A percentile compares a stretch with the other conserved stretches of the same genome.
These are phyloP conservation scores for Junonia oenone DNA, from an alignment of 2,888 invertebrate species.

Conservation along the genomic window DNA sequence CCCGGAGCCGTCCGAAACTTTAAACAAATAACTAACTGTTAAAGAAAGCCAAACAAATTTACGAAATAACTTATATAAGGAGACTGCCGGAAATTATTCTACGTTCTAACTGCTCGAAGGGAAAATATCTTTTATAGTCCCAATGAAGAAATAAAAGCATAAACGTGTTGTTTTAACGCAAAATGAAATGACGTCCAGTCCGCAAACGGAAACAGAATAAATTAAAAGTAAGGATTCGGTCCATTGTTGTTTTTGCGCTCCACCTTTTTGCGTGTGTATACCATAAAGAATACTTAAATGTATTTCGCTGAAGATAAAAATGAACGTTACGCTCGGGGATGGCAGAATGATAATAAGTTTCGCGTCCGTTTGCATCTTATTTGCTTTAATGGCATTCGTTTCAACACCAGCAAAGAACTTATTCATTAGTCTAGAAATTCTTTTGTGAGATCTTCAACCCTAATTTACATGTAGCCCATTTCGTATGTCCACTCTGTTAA, in stretches of 20 bases:
- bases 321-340: conserved; percentile 33
- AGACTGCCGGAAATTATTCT: conserved; percentile 40
- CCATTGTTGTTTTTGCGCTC: conserved; percentile 53
- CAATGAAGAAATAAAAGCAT: conserved; percentile 58
- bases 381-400: conserved; percentile 18
- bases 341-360: conserved; percentile 30
- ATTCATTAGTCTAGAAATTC: conserved; percentile 8
- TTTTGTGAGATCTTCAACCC: conserved; percentile 9
- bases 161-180: conserved; percentile 59
- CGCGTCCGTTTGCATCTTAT: conserved; percentile 19
- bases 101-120: conserved; percentile 40
- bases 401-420: conserved; percentile 15
- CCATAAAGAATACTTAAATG: conserved; percentile 44
- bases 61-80: conserved; percentile 43
- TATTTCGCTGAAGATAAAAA: conserved; percentile 38
- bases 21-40: conserved; percentile 57
- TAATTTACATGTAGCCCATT: conserved; percentile 30
- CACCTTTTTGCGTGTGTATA: conserved; percentile 43
- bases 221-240: conserved; percentile 62
- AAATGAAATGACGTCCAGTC: conserved; percentile 61
- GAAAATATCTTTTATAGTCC: conserved; percentile 43
- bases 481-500: conserved; percentile 30
- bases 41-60: conserved; percentile 57
- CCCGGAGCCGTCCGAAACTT: conserved; percentile 51
- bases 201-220: conserved; percentile 57